Evolutionary conservation across 2,797 vertebrate species (phyloP), one percentile per base, ranked within the genome.

Genomic region (Diglossa cyanea): DNA sequence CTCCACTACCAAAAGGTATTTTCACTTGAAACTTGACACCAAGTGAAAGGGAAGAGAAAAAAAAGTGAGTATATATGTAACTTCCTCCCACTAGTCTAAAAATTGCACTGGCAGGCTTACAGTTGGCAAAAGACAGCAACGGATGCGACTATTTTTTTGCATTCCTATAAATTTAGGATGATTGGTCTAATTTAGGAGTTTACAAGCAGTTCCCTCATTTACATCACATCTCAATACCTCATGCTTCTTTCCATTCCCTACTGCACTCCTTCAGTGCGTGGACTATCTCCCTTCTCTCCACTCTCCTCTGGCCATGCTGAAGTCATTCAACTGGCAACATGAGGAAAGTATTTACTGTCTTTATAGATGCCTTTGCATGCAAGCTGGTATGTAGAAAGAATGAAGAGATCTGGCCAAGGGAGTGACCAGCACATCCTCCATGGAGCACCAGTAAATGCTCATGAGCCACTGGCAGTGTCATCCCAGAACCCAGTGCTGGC

Each of bases 41-140:
- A 4, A 78, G 53, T 54, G 50, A 63, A 83, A 90, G 28, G 47
- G 60, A 90, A 86, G 76, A 83, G 57, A 73, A 83, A 84, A 78
- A 80, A 72, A 78, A 72, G 1, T 25, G 33, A 86, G 11, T 8
- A 15, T 66, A 35, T 18, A 51, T 88, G 70, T 68, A 74, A 85
- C 71, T 90, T 94, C 51, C 83, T 92, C 54, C 45, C 40, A 55
- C 17, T n/a, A 28, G 37, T 75, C 80, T 95, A 94, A 93, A 94
- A 93, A 88, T 50, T 61, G 23, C 67, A 31, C 67, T 95, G 94
- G 93, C 88, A 76, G 70, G 30, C n/a, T 78, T 84, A 88, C 80
- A 90, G 45, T 39, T 94, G 93, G 88, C 90, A 84, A 62, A 54
- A 58, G 58, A 21, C 28, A 51, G 28, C 51, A 94, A 73, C 5